Percentiles rank a stretch among this genome's conserved stretches.
Evolutionary conservation across 2,797 vertebrate genomes (phyloP).

Genomic region (Rachycentron canadum): DNA sequence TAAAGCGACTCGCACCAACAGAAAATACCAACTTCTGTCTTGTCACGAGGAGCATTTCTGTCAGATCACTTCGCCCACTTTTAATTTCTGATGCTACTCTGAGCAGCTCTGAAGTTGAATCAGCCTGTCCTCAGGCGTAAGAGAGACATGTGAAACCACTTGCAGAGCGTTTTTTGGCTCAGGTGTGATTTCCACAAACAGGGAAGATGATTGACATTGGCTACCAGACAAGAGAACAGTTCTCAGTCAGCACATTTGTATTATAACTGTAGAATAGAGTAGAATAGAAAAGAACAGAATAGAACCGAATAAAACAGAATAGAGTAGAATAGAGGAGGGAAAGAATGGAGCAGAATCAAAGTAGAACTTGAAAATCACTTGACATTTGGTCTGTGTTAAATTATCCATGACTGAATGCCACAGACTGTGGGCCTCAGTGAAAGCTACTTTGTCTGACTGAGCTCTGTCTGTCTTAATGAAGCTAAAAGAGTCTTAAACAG

Average conservation of each 20-base stretch:
- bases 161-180: slow-evolving; percentile 66
- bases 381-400: slow-evolving; percentile 83
- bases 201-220: slow-evolving; percentile 66
- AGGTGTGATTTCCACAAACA: slow-evolving; percentile 76
- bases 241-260: slow-evolving; percentile 66
- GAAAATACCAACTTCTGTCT: slow-evolving; percentile 59
- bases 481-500: slow-evolving; percentile 88
- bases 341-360: slow-evolving; percentile 66
- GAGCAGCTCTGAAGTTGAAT: slow-evolving; percentile 64
- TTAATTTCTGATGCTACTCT: slow-evolving; percentile 61
- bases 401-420: slow-evolving; percentile 78
- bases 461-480: slow-evolving; percentile 86
- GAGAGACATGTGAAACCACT: slow-evolving; percentile 68
- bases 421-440: slow-evolving; percentile 78
- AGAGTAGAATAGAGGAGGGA: slow-evolving; percentile 18
- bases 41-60: slow-evolving; percentile 51
- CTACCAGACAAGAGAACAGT: slow-evolving; percentile 52
- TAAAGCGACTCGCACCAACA: slow-evolving; percentile 59
- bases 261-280: slow-evolving; percentile 32
- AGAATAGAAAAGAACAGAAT: slow-evolving; percentile 26
- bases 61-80: slow-evolving; percentile 61
- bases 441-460: slow-evolving; percentile 84
- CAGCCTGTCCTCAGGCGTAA: slow-evolving; percentile 58
- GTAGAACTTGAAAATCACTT: slow-evolving; percentile 79
- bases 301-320: slow-evolving; percentile 8